Base-by-base conservation (phyloP, 2,113 vertebrate species). In the Vicugna pacos region DNA sequence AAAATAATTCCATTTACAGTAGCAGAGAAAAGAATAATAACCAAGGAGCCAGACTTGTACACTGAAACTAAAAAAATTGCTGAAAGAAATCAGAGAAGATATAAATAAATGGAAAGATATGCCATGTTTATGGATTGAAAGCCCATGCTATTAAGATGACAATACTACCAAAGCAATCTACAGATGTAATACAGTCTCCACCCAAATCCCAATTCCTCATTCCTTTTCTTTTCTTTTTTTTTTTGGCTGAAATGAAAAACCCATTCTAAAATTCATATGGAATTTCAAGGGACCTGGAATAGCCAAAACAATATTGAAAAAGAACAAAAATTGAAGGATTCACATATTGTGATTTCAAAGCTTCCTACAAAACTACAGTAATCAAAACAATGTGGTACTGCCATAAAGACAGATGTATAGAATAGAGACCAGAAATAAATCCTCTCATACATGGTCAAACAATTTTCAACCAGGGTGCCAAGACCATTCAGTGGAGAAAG, bases 231-330 rank as follows among this genome's bases (percentile, higher is more conserved):
- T 91, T 42, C 32, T 58, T 32, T 60, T 50, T 76, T 84, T 76
- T 85, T 72, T 54, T 91, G 26, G 19, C 16, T 72, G 46, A 79
- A 86, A 85, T 75, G 50, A 67, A 69, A 77, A 85, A 79, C 30
- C 26, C n/a, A 72, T 22, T 46, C 28, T 91, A 91, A 87, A 80
- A 64, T 79, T 95, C 46, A 42, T 42, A 64, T 72, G 72, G 62
- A 77, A 32, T 60, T 35, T 79, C 52, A 91, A 91, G n/a, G 42
- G 30, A 72, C 10, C 73, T 35, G 2, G 22, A 64, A 46, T 32
- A 86, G 28, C n/a, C 64, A 87, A 91, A 91, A 72, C 56, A 70
- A 86, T 73, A 48, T 35, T 95, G 64, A 92, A 95, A 91, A 95
- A 70, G 52, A 62, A 85, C 64, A n/a, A 70, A 79, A 79, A 35